Conservation (phyloP, 2,797 vertebrate genomes). For the Acanthiza pusilla region DNA sequence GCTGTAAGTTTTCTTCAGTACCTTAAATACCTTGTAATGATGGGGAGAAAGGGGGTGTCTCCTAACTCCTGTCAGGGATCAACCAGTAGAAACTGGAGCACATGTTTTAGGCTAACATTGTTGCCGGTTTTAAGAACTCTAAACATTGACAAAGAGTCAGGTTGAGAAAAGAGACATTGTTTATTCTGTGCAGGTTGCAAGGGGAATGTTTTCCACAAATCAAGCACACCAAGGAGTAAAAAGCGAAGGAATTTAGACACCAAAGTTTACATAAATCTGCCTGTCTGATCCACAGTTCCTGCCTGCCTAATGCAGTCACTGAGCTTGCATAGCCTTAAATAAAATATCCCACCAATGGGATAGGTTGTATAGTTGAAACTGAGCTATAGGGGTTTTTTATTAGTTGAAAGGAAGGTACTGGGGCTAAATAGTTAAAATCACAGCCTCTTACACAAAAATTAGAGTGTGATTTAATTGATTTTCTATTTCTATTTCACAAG, state of each 20-base stretch:
- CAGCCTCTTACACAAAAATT: neutral
- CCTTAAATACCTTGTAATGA: neutral
- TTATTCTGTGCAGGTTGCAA: neutral
- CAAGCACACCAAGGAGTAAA: neutral
- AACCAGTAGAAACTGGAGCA: neutral
- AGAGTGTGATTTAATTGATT: neutral
- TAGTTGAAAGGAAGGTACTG: neutral
- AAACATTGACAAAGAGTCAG: neutral
- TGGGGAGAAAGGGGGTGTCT: neutral
- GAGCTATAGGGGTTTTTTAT: neutral
- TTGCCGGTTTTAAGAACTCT: neutral
- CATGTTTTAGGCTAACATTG: neutral
- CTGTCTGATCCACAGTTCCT: neutral
- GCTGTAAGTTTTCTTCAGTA: neutral
- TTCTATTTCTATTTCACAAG: neutral
- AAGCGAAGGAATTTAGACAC: rapidly evolving
- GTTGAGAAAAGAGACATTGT: neutral
- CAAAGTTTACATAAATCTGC: neutral
- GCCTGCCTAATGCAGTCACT: neutral
- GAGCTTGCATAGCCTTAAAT: neutral
- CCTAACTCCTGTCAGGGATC: neutral
- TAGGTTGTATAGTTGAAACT: neutral
- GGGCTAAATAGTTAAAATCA: neutral
- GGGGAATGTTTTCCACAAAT: neutral
- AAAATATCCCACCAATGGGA: neutral